A percentile compares a stretch with the other conserved stretches of the same genome.
Conservation (phyloP, 2,888 invertebrate genomes). For the Lochmaea crataegi region DNA sequence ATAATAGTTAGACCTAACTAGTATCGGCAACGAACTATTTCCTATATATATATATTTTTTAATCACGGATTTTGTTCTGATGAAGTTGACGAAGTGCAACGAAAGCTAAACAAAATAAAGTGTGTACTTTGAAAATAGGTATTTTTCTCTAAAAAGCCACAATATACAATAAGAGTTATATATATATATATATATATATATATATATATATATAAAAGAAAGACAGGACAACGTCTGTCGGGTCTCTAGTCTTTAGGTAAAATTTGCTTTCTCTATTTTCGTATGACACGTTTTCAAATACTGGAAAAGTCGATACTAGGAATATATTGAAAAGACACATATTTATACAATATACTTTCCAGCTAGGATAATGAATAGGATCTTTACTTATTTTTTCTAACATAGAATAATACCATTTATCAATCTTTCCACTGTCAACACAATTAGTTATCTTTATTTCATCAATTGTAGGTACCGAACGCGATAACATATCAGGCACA, state of each 20-base stretch:
- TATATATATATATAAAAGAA: too few relatives aligned
- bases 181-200: too few relatives aligned
- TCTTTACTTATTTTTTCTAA: constrained; percentile 19
- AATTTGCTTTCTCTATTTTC: constrained; percentile 30
- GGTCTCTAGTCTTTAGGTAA: background rate
- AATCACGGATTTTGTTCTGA: too few relatives aligned
- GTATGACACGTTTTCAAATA: constrained; percentile 43
- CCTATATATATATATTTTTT: too few relatives aligned
- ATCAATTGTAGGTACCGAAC: constrained; percentile 34
- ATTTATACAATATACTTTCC: constrained; percentile 44
- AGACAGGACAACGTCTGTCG: too few relatives aligned
- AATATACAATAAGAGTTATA: too few relatives aligned
- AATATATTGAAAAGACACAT: constrained; percentile 28
- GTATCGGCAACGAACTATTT: too few relatives aligned
- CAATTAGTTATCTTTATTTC: background rate
- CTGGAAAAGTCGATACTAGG: constrained; percentile 27
- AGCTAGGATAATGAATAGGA: constrained; percentile 39
- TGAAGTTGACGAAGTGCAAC: too few relatives aligned
- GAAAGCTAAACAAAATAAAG: too few relatives aligned
- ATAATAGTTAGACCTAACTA: too few relatives aligned
- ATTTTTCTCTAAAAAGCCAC: too few relatives aligned
- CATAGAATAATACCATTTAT: constrained; percentile 43
- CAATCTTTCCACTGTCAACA: constrained; percentile 13
- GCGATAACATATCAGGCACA: constrained; percentile 41
- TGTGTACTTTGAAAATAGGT: too few relatives aligned